These are phyloP conservation scores for Cyphomyrus discorhynchus DNA, from an alignment of 2,113 vertebrate species.

Conservation along the genomic window DNA sequence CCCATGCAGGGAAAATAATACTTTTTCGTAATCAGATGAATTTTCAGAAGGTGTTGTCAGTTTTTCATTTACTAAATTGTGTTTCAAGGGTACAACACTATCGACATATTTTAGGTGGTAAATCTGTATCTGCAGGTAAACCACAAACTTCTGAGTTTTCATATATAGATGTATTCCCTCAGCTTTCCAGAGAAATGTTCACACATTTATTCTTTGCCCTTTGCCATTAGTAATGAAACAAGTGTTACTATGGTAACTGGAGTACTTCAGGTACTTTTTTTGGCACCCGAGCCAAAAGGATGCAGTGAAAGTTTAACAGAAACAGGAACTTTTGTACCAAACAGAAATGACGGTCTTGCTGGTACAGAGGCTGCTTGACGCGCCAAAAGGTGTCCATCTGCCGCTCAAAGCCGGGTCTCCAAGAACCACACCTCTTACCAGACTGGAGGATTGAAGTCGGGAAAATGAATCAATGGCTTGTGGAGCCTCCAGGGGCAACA, in stretches of 20 bases:
- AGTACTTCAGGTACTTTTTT: constrained; percentile 35
- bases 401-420: background rate
- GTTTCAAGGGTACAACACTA: background rate
- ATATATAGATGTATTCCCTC: background rate
- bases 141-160: background rate
- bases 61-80: background rate
- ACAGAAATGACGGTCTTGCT: background rate
- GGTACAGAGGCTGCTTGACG: background rate
- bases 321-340: background rate
- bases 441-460: background rate
- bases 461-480: background rate
- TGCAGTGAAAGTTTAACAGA: constrained; percentile 12
- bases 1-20: background rate
- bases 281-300: constrained; percentile 22
- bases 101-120: background rate
- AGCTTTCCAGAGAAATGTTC: constrained; percentile 25
- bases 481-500: background rate
- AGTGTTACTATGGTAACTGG: constrained; percentile 44
- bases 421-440: background rate
- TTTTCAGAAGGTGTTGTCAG: background rate
- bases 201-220: constrained; percentile 30
- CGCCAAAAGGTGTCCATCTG: background rate
- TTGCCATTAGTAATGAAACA: constrained; percentile 36
- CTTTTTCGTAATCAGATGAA: background rate
- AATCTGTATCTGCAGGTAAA: background rate